These are phyloP conservation scores for Microtus oregoni DNA, from an alignment of 2,113 vertebrate species.

Conservation along the genomic window DNA sequence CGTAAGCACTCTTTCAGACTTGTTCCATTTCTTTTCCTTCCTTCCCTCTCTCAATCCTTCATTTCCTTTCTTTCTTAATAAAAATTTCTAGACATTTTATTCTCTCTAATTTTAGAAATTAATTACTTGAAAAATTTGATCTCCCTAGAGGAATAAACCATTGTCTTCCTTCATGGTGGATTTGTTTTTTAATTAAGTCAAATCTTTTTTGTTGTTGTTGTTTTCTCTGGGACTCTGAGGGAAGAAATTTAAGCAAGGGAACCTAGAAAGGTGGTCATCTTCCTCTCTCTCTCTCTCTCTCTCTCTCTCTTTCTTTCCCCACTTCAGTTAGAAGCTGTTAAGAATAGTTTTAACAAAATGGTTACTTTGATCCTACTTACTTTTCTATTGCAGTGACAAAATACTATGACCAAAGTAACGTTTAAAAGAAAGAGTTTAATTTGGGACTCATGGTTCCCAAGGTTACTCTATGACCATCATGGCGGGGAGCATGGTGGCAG, in stretches of 20 bases:
- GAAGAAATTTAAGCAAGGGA: neutral
- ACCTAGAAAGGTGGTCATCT: neutral
- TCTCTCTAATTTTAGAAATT: constrained; percentile 15
- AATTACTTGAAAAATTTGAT: constrained; percentile 35
- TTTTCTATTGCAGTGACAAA: neutral
- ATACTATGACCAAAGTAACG: neutral
- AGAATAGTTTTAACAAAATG: neutral
- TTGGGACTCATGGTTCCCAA: neutral
- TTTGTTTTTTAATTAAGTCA: neutral
- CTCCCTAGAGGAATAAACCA: neutral
- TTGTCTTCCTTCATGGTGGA: neutral
- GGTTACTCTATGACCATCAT: neutral
- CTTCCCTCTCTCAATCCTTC: too few relatives aligned
- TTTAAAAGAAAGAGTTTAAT: neutral
- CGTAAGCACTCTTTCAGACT: neutral
- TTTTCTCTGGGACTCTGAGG: neutral
- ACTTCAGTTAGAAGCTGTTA: neutral
- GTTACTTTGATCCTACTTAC: neutral
- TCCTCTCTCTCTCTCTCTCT: too few relatives aligned
- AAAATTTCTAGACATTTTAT: neutral
- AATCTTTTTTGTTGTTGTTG: neutral
- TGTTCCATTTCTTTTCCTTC: neutral
- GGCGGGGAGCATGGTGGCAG: neutral
- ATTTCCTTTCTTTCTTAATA: neutral
- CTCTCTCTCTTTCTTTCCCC: neutral